Evolutionary conservation across 2,888 invertebrate genomes (phyloP).

Genomic region (Dolichomitus sp.): DNA sequence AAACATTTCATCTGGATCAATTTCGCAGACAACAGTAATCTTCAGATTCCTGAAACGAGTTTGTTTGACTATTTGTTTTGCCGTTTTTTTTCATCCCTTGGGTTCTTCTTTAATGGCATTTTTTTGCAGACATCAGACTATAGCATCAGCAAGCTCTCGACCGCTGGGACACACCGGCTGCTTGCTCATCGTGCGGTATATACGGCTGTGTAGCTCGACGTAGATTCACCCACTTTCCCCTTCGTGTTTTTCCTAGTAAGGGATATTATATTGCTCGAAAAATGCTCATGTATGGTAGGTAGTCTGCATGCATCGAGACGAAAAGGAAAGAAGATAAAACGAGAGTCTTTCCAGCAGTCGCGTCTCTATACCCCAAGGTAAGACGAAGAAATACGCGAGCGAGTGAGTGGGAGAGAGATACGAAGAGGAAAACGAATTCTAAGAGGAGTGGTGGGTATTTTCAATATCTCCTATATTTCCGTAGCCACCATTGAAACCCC

Average conservation of each 20-base stretch:
- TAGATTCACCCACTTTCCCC: slow-evolving; percentile 32
- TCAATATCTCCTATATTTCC: slow-evolving; percentile 82
- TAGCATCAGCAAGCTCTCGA: slow-evolving; percentile 13
- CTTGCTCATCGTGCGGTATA: slow-evolving; percentile 4
- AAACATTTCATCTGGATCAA: neutral
- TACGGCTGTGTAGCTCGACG: slow-evolving; percentile 1
- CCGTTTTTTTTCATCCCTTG: neutral
- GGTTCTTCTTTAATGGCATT: slow-evolving; percentile 1
- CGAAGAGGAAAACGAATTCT: slow-evolving; percentile 52
- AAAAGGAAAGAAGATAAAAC: slow-evolving; percentile 42
- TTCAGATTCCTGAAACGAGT: neutral
- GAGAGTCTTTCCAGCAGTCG: slow-evolving; percentile 27
- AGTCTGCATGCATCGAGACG: slow-evolving; percentile 35
- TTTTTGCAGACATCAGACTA: slow-evolving; percentile 19
- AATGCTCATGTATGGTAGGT: slow-evolving; percentile 38
- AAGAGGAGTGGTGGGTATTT: slow-evolving; percentile 75
- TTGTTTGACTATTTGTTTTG: slow-evolving; percentile 10
- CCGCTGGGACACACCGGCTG: slow-evolving; percentile 26
- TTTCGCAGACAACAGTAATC: neutral
- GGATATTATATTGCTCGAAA: slow-evolving; percentile 33
- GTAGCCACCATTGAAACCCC: slow-evolving; percentile 73
- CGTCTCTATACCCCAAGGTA: slow-evolving; percentile 5
- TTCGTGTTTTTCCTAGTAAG: slow-evolving; percentile 24
- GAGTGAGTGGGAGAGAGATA: slow-evolving; percentile 28
- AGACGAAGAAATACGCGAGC: neutral